Conservation (phyloP, 2,888 invertebrate genomes). For the Rhogogaster chlorosoma region DNA sequence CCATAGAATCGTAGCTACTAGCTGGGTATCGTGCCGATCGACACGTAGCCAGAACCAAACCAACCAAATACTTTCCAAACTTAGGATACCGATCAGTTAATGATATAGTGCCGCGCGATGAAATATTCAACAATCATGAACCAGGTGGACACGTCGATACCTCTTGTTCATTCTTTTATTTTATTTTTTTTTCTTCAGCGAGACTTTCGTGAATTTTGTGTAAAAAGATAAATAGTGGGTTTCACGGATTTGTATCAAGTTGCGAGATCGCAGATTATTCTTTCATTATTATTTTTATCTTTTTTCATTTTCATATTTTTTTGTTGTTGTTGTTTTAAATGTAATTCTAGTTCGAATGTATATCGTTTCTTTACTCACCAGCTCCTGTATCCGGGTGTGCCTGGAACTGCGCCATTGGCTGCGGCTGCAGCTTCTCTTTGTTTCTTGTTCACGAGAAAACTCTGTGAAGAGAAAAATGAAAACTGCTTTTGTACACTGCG, state of each 20-base stretch:
- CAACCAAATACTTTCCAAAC: constrained; percentile 12
- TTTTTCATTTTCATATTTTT: too few species aligned
- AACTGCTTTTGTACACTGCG: not conserved
- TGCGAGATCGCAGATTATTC: not conserved
- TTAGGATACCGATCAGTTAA: constrained; percentile 22
- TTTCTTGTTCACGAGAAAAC: constrained; percentile 90
- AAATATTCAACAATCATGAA: not conserved
- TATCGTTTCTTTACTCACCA: constrained; percentile 80
- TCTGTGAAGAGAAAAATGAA: constrained; percentile 77
- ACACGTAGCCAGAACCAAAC: constrained; percentile 55
- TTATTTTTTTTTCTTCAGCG: not conserved
- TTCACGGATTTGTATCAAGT: not conserved
- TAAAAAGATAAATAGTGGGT: not conserved
- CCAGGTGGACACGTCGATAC: not conserved
- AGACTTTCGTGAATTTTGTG: not conserved
- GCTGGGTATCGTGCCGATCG: constrained; percentile 52
- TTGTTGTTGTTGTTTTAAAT: not conserved
- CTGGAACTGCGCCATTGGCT: constrained; percentile 84
- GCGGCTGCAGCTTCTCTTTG: constrained; percentile 86
- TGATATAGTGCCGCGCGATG: not conserved
- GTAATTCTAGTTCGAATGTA: not conserved
- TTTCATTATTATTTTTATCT: not conserved
- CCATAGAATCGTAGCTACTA: not conserved
- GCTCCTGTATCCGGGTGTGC: constrained; percentile 87
- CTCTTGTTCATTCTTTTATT: not conserved